These are phyloP conservation scores for Lasiurus borealis DNA, from an alignment of 2,113 vertebrate genomes.

Conservation along the genomic window DNA sequence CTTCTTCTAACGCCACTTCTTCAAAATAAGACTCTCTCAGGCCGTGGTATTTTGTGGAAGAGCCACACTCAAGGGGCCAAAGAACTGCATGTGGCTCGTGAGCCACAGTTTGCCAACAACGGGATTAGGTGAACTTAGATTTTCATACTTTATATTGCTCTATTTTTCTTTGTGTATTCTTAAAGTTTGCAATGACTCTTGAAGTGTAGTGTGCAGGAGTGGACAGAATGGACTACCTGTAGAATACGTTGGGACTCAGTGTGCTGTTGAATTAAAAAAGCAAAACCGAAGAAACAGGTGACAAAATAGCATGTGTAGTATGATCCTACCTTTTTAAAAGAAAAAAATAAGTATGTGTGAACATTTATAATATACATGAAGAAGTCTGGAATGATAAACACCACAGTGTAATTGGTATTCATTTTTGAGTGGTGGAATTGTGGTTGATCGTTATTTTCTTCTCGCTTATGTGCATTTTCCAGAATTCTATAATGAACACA, in stretches of 20 bases:
- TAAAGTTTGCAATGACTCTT: slow-evolving; percentile 17
- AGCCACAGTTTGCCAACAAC: too few relatives aligned
- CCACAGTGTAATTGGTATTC: neutral
- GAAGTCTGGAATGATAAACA: slow-evolving; percentile 23
- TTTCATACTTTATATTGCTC: neutral
- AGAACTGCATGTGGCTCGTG: too few relatives aligned
- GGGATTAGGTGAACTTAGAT: neutral
- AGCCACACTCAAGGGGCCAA: too few relatives aligned
- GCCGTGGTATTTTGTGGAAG: too few relatives aligned
- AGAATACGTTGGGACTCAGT: neutral
- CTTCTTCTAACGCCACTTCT: too few relatives aligned
- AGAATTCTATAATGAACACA: neutral
- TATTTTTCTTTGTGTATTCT: neutral
- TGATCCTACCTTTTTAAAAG: slow-evolving; percentile 5
- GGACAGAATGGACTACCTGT: neutral
- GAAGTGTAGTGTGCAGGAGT: neutral
- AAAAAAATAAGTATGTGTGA: slow-evolving; percentile 1
- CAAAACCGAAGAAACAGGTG: neutral
- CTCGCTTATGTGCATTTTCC: slow-evolving; percentile 1
- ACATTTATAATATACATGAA: slow-evolving; percentile 11
- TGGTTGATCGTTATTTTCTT: slow-evolving; percentile 1
- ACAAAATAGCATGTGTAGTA: slow-evolving; percentile 4
- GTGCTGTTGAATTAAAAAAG: neutral
- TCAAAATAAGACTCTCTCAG: too few relatives aligned
- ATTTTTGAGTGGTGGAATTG: slow-evolving; percentile 1